phyloP scores from a whole-genome alignment of 2,113 vertebrate species.

The Lepisosteus osseus region DNA sequence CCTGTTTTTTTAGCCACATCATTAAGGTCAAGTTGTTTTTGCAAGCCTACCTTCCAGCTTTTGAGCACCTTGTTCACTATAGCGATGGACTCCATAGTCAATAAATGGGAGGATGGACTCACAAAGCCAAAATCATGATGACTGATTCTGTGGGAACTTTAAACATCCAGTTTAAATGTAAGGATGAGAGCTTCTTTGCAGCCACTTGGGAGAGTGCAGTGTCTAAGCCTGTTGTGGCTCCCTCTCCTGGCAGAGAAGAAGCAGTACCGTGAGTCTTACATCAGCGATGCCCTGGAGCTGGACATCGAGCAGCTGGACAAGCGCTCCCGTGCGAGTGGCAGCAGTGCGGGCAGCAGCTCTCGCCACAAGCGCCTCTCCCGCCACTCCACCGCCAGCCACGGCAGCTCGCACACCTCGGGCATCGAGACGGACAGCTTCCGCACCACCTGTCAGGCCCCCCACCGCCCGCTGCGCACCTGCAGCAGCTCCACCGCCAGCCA shows the following conservation, averaged over 20 bases:
- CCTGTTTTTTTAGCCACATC: too few relatives aligned
- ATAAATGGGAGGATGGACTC: too few relatives aligned
- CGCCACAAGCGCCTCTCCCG: conserved; percentile 87
- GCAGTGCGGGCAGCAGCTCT: conserved; percentile 81
- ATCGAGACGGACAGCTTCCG: conserved; percentile 83
- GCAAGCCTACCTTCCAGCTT: too few relatives aligned
- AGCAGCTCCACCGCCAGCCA: conserved; percentile 92
- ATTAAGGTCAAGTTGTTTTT: too few relatives aligned
- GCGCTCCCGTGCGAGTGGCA: conserved; percentile 87
- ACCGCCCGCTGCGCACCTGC: conserved; percentile 82
- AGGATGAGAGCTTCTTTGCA: too few relatives aligned
- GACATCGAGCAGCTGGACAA: conserved; percentile 95
- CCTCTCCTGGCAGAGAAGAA: conserved; percentile 79
- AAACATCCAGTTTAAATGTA: too few relatives aligned
- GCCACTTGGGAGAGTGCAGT: not conserved
- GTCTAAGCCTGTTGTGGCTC: conserved; percentile 9
- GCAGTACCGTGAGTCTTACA: conserved; percentile 96
- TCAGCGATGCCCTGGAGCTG: conserved; percentile 91
- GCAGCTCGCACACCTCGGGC: conserved; percentile 95
- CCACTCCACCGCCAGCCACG: conserved; percentile 85
- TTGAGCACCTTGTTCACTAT: too few relatives aligned
- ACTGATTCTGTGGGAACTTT: too few relatives aligned
- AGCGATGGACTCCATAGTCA: too few relatives aligned
- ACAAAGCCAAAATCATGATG: too few relatives aligned
- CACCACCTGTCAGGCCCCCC: conserved; percentile 56